phyloP scores from a whole-genome alignment of 2,797 vertebrate genomes.

The Eleutherodactylus coqui region DNA sequence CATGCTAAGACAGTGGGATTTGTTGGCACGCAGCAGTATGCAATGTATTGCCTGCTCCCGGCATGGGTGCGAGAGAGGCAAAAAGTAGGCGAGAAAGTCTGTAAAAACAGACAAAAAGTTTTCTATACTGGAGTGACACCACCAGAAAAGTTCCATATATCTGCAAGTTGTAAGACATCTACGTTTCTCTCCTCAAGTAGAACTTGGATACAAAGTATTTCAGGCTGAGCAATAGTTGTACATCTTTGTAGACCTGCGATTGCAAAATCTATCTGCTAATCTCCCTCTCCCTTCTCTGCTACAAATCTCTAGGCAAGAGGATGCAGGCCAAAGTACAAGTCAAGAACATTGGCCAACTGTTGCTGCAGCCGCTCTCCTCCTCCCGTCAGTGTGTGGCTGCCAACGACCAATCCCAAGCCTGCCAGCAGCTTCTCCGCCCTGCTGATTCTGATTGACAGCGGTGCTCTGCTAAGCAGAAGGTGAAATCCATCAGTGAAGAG shows the following conservation, averaged over 20 bases:
- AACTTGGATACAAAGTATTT: not conserved
- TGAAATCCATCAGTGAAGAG: conserved; percentile 70
- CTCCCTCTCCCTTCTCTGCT: conserved; percentile 58
- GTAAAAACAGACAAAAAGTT: no score
- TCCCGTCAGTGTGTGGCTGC: conserved; percentile 58
- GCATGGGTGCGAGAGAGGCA: no score
- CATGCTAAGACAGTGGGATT: no score
- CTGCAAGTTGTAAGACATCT: not conserved
- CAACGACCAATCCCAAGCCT: conserved; percentile 64
- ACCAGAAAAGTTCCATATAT: not conserved
- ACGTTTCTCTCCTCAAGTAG: not conserved
- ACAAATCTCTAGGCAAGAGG: conserved; percentile 66
- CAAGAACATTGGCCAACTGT: conserved; percentile 70
- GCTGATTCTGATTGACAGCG: conserved; percentile 71
- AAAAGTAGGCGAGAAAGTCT: no score
- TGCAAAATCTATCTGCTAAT: conserved; percentile 68
- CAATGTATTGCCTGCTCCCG: no score
- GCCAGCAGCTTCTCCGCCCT: conserved; percentile 66
- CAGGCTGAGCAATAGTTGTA: not conserved
- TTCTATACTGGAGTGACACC: no score
- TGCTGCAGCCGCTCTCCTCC: conserved; percentile 65
- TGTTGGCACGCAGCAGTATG: no score
- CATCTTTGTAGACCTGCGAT: conserved; percentile 60
- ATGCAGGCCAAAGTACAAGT: conserved; percentile 73
- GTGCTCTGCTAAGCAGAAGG: conserved; percentile 66